phyloP scores from a whole-genome alignment of 2,888 invertebrate genomes.

The Temnothorax unifasciatus region DNA sequence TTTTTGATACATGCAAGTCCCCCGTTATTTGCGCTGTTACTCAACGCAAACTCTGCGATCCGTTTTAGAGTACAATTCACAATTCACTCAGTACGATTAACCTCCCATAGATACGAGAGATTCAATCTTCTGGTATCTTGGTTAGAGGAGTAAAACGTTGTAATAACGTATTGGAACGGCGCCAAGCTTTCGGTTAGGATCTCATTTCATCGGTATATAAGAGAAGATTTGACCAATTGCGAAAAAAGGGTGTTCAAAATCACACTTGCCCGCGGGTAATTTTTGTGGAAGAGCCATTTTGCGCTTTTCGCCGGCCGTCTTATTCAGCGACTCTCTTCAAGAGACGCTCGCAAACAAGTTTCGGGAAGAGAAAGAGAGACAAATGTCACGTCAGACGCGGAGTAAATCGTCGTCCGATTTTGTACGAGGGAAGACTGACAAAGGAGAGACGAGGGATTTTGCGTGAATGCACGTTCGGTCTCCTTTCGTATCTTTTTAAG shows the following conservation, averaged over 20 bases:
- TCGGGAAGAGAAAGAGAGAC: constrained; percentile 45
- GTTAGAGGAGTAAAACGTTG: constrained; percentile 46
- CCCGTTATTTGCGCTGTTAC: constrained; percentile 25
- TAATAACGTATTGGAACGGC: constrained; percentile 41
- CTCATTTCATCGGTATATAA: constrained; percentile 45
- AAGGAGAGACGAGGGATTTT: constrained; percentile 51
- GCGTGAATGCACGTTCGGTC: constrained; percentile 55
- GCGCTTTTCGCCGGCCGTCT: not conserved
- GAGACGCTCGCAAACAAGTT: constrained; percentile 30
- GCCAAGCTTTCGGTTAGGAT: constrained; percentile 56
- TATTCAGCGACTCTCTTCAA: constrained; percentile 29
- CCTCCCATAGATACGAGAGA: constrained; percentile 7
- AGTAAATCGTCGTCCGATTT: constrained; percentile 57
- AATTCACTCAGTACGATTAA: constrained; percentile 35
- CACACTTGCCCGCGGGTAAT: constrained; percentile 27
- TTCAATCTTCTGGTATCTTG: constrained; percentile 50
- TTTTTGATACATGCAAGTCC: constrained; percentile 25
- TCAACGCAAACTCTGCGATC: constrained; percentile 29
- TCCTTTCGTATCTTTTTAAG: constrained; percentile 54
- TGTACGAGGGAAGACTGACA: constrained; percentile 47
- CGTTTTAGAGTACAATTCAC: constrained; percentile 21
- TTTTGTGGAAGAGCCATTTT: constrained; percentile 4
- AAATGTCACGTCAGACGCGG: constrained; percentile 31
- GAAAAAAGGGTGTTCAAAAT: constrained; percentile 9
- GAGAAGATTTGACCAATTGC: constrained; percentile 37